Base-by-base conservation (phyloP, 2,888 invertebrate species). In the Standfussiana lucernea region DNA sequence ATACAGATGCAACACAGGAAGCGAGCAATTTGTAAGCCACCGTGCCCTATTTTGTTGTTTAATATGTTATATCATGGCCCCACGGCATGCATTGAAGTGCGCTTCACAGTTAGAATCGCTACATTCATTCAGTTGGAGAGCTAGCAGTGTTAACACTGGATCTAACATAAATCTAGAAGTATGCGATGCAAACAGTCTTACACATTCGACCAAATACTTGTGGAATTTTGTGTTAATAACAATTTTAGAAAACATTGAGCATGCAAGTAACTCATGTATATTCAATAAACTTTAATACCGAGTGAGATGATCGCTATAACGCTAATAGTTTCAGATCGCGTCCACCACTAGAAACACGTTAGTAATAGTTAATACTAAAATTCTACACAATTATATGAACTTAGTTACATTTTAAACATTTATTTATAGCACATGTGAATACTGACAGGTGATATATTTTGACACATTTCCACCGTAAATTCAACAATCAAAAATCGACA, bases 381-480 rank as follows among this genome's bases (percentile, higher is more conserved):
- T 59, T 77, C 85, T 88, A 87, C 82, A 88, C 75, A 88, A 62
- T 77, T 79, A 86, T 75, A 83, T 77, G 86, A 77, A 85, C 81
- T 81, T 80, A 87, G 73, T 75, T 82, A 82, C 71, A 70, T 83
- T 35, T 35, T 61, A 86, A 82, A 87, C 81, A 87, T 82, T 84
- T 85, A 84, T 80, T 61, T 86, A 90, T 89, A 90, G 90, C 89
- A 90, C 90, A 85, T 82, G 77, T 85, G 89, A 90, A 90, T 90
- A 90, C 90, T 90, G 90, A 90, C 83, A 86, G 88, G 83, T 89
- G 80, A 84, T 82, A 85, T 86, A 81, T 79, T 85, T 90, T 90
- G 88, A 89, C 89, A 90, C 89, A 88, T 75, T 79, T 83, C 77
- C 74, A 79, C 72, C 65, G 74, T 80, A 86, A 85, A 80, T 80